A percentile compares a stretch with the other conserved stretches of the same genome.
phyloP scores from a whole-genome alignment of 1,140 invertebrate genomes.

The Belonocnema kinseyi region DNA sequence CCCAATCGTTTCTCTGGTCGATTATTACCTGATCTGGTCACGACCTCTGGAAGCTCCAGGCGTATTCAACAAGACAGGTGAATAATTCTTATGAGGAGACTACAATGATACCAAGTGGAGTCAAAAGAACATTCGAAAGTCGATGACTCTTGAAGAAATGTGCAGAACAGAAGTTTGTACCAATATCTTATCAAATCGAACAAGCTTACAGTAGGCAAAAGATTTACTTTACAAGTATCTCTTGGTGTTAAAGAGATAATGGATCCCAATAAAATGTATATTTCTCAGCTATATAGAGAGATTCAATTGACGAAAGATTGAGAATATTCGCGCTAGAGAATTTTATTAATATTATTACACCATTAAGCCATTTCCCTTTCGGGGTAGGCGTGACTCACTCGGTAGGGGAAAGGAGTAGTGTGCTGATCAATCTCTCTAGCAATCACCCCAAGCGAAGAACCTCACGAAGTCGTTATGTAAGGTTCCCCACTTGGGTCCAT shows the following conservation, averaged over 20 bases:
- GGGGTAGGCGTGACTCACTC: no score
- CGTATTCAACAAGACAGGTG: conserved; percentile 3
- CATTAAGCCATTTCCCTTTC: no score
- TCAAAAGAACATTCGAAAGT: conserved; percentile 21
- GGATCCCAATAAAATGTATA: no score
- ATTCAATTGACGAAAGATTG: no score
- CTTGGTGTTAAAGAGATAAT: background rate
- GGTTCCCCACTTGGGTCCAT: no score
- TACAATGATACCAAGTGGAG: conserved; percentile 4
- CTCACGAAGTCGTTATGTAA: no score
- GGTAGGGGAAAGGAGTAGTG: no score
- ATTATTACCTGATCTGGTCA: conserved; percentile 12
- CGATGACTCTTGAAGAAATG: background rate
- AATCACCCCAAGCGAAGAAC: no score
- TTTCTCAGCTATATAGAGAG: no score
- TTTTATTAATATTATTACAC: no score
- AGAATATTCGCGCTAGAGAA: no score
- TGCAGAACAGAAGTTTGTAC: conserved; percentile 10
- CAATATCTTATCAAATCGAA: conserved; percentile 11
- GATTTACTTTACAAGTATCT: background rate
- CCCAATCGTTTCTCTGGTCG: background rate
- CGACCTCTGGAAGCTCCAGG: background rate
- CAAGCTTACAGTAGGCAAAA: background rate
- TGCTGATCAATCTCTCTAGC: no score
- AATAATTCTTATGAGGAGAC: background rate